Percentiles rank a stretch among this genome's conserved stretches.
These are phyloP conservation scores for Crepidodera aurea DNA, from an alignment of 2,888 invertebrate genomes.

Conservation along the genomic window DNA sequence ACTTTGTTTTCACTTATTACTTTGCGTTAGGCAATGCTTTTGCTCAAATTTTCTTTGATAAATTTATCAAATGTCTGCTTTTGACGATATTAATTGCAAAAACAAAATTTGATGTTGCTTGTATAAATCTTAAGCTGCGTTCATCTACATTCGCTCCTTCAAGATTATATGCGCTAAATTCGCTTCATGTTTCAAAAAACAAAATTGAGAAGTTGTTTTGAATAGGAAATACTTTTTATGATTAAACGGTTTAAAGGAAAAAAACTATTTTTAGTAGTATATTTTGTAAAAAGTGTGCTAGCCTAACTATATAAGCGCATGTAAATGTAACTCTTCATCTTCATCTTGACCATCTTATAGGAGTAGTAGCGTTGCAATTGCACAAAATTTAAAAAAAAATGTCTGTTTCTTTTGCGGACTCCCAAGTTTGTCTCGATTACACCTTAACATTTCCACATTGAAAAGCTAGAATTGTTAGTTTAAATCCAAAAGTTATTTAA, in stretches of 20 bases:
- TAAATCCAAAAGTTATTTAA: slow-evolving; percentile 14
- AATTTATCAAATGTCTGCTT: slow-evolving; percentile 42
- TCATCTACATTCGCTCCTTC: background rate
- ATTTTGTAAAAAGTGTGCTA: no score
- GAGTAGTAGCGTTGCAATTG: no score
- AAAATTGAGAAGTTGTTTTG: background rate
- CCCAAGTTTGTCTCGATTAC: no score
- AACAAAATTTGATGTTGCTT: slow-evolving; percentile 24
- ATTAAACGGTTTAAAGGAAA: no score
- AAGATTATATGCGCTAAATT: background rate
- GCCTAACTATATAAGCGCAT: no score
- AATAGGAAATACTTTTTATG: no score
- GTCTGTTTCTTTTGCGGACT: no score
- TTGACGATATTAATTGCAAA: slow-evolving; percentile 40
- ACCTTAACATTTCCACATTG: no score
- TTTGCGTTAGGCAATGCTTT: slow-evolving; percentile 45
- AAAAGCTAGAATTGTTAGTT: background rate
- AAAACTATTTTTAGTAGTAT: no score
- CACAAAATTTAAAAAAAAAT: no score
- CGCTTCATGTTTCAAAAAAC: background rate
- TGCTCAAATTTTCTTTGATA: slow-evolving; percentile 41
- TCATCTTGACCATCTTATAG: no score
- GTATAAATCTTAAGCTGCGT: slow-evolving; percentile 20
- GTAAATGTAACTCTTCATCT: no score
- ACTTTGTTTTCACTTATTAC: slow-evolving; percentile 59